Evolutionary conservation across 2,113 vertebrate genomes (phyloP).

Genomic region (Anser brachyrhynchus): DNA sequence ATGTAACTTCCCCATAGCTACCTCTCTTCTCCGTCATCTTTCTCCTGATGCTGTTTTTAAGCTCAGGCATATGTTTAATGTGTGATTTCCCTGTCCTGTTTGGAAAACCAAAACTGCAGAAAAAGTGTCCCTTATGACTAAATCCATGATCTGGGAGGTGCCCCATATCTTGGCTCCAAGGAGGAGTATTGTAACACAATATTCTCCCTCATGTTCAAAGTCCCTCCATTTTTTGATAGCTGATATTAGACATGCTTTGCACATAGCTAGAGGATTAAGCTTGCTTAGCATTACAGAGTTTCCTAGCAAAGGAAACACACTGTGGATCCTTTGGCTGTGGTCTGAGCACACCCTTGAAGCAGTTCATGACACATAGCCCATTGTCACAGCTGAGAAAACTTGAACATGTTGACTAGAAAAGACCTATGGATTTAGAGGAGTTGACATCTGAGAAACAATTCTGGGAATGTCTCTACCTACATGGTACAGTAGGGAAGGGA

Average conservation of each 20-base stretch:
- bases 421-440: background rate
- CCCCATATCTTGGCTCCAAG: background rate
- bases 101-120: background rate
- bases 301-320: background rate
- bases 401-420: background rate
- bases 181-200: background rate
- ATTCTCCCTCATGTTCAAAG: background rate
- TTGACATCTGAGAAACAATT: background rate
- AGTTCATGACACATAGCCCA: accelerated
- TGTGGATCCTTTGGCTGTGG: background rate
- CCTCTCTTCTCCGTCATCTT: background rate
- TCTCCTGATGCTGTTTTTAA: background rate
- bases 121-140: background rate
- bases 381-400: background rate
- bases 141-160: background rate
- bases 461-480: background rate
- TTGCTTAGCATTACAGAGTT: background rate
- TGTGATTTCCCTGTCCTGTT: background rate
- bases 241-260: background rate
- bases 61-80: background rate
- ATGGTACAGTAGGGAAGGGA: background rate
- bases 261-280: background rate
- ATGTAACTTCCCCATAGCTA: background rate
- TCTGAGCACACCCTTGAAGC: background rate
- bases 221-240: background rate